Evolutionary conservation across 2,888 invertebrate genomes (phyloP), one percentile per base, ranked within the genome.

Genomic region (Meghimatium bilineatum): DNA sequence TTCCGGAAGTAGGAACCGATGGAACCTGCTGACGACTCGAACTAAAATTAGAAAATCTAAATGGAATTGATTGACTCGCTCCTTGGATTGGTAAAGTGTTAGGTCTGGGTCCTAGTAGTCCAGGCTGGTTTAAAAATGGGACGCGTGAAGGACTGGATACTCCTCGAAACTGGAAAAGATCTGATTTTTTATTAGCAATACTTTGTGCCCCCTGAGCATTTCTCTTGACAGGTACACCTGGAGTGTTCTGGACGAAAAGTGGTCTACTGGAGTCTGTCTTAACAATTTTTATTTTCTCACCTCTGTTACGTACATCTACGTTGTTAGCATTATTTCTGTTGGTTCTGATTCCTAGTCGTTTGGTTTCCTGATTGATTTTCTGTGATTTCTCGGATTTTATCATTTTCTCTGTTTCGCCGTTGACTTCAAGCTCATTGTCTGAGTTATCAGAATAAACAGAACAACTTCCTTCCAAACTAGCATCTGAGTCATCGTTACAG

Each of bases 151-250:
- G 34, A 10, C 10, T 56, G 17, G 77, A 77, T 1, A 56, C n/a
- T 52, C 80, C 80, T 72, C 69, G 52, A 56, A 80, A 80, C 36
- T 80, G 69, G 38, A 80, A 80, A 29, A 71, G 71, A 20, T 80
- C 80, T 56, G 69, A 56, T 34, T 80, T 71, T 56, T 80, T 80
- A 26, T 71, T 36, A 23, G 80, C 36, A 1, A 32, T n/a, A 34
- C 56, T 80, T 20, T 80, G 80, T 12, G 72, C 32, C 6, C 80
- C 80, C n/a, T 80, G 80, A n/a, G 72, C 52, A 72, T 80, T 80
- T 56, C 80, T 80, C 44, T 80, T 80, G 17, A 49, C 17, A 20
- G 74, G 74, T 44, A 49, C 44, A 26, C n/a, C 38, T 17, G 36
- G 0, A 14, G 32, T 56, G 36, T 56, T 36, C 26, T 71, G 69